phyloP scores from a whole-genome alignment of 2,113 vertebrate species.

The human (Homo sapiens) region GRCh38 chr22:40274001-40274500 shows the following conservation, averaged over 20 bases:
- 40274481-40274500: too few relatives aligned
- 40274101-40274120: background rate
- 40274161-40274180: background rate
- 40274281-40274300: background rate
- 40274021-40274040: background rate
- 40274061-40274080: slow-evolving; percentile 14
- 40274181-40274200: background rate
- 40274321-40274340: background rate
- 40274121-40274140: background rate
- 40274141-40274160: slow-evolving; percentile 26
- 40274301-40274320: background rate
- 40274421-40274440: too few relatives aligned
- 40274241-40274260: background rate
- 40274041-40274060: background rate
- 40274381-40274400: background rate
- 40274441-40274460: too few relatives aligned
- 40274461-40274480: too few relatives aligned
- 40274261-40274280: background rate
- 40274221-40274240: background rate
- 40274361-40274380: background rate
- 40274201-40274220: slow-evolving; percentile 26
- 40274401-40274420: background rate
- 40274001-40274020: background rate
- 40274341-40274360: background rate
- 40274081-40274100: background rate